Evolutionary conservation across 2,888 invertebrate species (phyloP), one percentile per base, ranked within the genome.

Genomic region (Polymixis lichenea): DNA sequence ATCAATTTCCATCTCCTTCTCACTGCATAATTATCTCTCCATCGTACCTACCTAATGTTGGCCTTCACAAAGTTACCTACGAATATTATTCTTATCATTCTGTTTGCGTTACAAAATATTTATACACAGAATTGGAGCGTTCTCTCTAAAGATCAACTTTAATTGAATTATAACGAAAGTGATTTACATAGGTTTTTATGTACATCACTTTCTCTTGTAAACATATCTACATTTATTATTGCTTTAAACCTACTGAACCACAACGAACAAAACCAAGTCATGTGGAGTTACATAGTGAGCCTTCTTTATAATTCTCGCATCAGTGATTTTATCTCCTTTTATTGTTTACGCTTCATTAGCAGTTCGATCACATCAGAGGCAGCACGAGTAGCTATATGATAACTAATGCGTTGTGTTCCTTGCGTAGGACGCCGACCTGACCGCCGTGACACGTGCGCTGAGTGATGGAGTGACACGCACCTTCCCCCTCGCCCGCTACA

Each of bases 401-500:
- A 72, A 78, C 58, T 87, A 85, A 87, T 85, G 72, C 53, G 58
- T 51, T 75, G 72, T 84, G 60, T 79, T 76, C 90, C 86, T 87
- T 92, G 71, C 79, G 89, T 49, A 98, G 98, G 98, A 98, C 87
- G 97, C 98, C 46, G 98, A 98, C 93, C 95, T 98, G 90, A 97
- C 98, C 78, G 98, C 98, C 58, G 98, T 98, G 84, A 97, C 98
- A 70, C 97, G 98, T 81, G 97, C 98, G 49, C 96, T 98, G 84
- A 97, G 97, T 80, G 98, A 98, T 92, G 97, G 98, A 74, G 97
- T 98, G 66, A 97, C 97, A 68, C 97, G 98, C 90, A 98, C 98
- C 74, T 98, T 98, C 96, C 98, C 98, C 32, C 97, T 98, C 94
- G 96, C 97, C 38, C 98, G 98, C 94, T 98, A 98, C 95, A 98